Percentiles rank a stretch among this genome's conserved stretches.
These are phyloP conservation scores for human (Homo sapiens) DNA, from an alignment of 2,113 vertebrate genomes.

Conservation along the genomic window DNA sequence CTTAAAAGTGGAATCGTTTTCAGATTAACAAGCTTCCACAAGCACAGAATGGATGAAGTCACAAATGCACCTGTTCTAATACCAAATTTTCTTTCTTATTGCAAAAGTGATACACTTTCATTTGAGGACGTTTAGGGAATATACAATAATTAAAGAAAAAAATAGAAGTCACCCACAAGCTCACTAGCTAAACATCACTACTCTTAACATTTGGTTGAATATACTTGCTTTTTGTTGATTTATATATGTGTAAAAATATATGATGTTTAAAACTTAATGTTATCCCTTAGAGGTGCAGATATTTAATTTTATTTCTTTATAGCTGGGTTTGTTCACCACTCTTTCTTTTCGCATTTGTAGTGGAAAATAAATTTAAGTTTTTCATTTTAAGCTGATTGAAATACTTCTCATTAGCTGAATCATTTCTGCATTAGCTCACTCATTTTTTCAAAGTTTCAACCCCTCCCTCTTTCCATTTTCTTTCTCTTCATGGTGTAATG, in stretches of 20 bases:
- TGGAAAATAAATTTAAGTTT: constrained; percentile 7
- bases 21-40: constrained; percentile 59
- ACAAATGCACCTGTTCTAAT: constrained; percentile 52
- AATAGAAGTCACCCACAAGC: background rate
- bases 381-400: background rate
- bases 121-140: background rate
- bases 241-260: background rate
- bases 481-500: background rate
- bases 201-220: background rate
- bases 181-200: background rate
- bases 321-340: background rate
- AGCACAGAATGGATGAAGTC: constrained; percentile 15
- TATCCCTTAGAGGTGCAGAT: background rate
- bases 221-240: background rate
- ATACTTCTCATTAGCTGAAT: background rate
- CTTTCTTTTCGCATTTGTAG: background rate
- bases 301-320: constrained; percentile 6
- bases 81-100: constrained; percentile 26
- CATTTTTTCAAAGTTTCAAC: background rate
- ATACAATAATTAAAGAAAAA: background rate
- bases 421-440: background rate
- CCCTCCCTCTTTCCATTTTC: background rate
- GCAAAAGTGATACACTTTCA: constrained; percentile 32
- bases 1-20: constrained; percentile 60
- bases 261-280: constrained; percentile 9